Evolutionary conservation across 2,113 vertebrate species (phyloP).

Genomic region (Sialia sialis): DNA sequence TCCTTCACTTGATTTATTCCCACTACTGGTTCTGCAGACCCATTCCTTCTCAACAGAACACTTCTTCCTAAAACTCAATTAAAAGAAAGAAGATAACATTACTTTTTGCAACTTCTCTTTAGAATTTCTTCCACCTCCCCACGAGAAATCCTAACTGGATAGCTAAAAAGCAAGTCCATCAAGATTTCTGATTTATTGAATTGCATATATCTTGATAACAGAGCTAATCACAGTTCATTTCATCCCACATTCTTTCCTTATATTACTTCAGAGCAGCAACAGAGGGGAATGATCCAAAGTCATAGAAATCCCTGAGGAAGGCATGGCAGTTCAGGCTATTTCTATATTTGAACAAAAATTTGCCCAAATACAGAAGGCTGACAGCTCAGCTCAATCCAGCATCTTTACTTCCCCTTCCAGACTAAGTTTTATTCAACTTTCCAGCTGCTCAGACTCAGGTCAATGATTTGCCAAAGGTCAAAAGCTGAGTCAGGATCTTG

Average conservation of each 20-base stretch:
- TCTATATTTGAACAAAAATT: slow-evolving; percentile 10
- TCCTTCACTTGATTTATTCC: not conserved
- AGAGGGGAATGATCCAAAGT: not conserved
- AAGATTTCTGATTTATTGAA: not conserved
- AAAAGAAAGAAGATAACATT: not conserved
- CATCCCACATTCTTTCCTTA: not conserved
- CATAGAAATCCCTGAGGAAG: not conserved
- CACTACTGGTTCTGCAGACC: not conserved
- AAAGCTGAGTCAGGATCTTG: slow-evolving; percentile 44
- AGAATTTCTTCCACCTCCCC: not conserved
- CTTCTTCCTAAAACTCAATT: not conserved
- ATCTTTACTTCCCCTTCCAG: slow-evolving; percentile 6
- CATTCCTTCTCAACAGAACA: not conserved
- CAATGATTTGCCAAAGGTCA: slow-evolving; percentile 49
- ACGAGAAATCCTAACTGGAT: not conserved
- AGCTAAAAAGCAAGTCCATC: not conserved
- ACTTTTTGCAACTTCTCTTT: not conserved
- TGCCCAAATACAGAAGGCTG: not conserved
- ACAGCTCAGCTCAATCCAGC: not conserved
- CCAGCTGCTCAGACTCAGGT: slow-evolving; percentile 52
- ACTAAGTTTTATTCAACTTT: slow-evolving; percentile 10
- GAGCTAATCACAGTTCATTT: not conserved
- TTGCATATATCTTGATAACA: not conserved
- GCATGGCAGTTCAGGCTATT: not conserved
- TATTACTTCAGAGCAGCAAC: not conserved